Evolutionary conservation across 1,140 invertebrate species (phyloP).

Genomic region (Bombus huntii): DNA sequence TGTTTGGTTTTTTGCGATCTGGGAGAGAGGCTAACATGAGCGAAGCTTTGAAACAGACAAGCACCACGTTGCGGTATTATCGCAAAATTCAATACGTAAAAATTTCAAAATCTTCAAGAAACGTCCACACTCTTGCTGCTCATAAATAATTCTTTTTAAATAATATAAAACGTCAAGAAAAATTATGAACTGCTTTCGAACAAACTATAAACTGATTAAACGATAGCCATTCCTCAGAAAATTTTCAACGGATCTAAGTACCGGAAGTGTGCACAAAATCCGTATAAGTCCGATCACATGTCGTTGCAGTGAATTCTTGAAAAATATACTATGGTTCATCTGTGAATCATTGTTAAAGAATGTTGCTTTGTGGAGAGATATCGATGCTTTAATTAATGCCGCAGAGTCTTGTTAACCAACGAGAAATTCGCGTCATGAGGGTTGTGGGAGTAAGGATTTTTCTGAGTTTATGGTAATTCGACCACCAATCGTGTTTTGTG

Average conservation of each 20-base stretch:
- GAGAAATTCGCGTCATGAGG: not conserved
- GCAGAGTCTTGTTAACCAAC: not conserved
- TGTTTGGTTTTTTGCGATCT: no score
- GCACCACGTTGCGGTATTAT: no score
- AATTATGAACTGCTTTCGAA: not conserved
- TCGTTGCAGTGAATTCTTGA: not conserved
- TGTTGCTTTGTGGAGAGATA: not conserved
- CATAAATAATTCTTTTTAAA: not conserved
- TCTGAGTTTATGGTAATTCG: not conserved
- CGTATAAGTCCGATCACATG: not conserved
- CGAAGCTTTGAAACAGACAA: no score
- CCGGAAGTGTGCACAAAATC: not conserved
- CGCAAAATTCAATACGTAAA: no score
- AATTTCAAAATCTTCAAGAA: not conserved
- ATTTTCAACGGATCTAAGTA: not conserved
- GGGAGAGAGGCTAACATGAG: no score
- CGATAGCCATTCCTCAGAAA: no score
- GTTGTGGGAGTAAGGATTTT: not conserved
- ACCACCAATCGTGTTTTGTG: not conserved
- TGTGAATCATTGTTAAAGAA: not conserved
- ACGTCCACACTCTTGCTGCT: no score
- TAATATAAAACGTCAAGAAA: not conserved
- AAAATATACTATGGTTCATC: not conserved
- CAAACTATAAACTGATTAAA: not conserved
- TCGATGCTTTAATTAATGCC: not conserved